Base-by-base conservation (phyloP, 2,888 invertebrate genomes). In the Orchesella flavescens region DNA sequence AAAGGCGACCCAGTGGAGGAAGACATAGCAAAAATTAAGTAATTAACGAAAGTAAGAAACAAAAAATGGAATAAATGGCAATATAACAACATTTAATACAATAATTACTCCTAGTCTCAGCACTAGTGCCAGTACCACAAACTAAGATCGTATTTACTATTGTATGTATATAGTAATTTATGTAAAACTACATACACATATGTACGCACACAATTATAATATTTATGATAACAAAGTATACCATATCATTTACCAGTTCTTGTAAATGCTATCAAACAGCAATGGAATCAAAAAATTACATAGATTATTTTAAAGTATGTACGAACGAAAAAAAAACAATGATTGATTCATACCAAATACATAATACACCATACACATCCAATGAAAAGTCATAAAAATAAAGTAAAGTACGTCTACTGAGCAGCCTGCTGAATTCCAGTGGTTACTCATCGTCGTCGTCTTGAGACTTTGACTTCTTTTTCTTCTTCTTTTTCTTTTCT, bases 1-100 rank as follows among this genome's bases (percentile, higher is more conserved):
- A 87, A 93, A 93, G 88, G 94, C 95, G 61, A 93, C 96, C 0
- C 91, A 93, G 87, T 97, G 97, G 97, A 34, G 78, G 76, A 84
- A 75, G 44, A 23, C 72, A 1, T 69, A 74, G 46, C 17, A 63
- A 24, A 5, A 3, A 13, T 10, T 10, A 61, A 10, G 19, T 2
- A 23, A 61, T 61, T 12, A 61, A 61, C 1, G 2, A 10, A 23
- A 61, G 2, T 13, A 23, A 23, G 17, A 12, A 61, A 61, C 5
- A 19, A 13, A 61, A 61, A 3, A n/a, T 10, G 53, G 10, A 53
- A n/a, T 57, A 57, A 57, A 57, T 57, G 15, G 15, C n/a, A 53
- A 34, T 34, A 34, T 34, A 34, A 34, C 34, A 34, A 34, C 7
- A 34, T 34, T 34, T 34, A 34, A 34, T 34, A 34, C 34, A 34